Percentiles rank a stretch among this genome's conserved stretches.
These are phyloP conservation scores for Bimastos eiseni DNA, from an alignment of 2,888 invertebrate species.

Conservation along the genomic window DNA sequence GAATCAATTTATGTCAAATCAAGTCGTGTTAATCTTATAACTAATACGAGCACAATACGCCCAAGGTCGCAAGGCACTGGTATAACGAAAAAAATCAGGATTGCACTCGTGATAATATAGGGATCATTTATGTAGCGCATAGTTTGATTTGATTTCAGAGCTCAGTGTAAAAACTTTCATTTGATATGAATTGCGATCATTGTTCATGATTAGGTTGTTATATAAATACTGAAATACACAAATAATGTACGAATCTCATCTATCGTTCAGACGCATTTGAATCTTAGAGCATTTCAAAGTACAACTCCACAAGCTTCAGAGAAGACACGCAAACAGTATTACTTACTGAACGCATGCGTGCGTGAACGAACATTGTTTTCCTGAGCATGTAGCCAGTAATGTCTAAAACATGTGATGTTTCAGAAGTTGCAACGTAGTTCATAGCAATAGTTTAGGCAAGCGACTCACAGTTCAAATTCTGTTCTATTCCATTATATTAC, in stretches of 20 bases:
- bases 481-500: background rate
- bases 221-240: background rate
- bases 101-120: no score
- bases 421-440: background rate
- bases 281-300: background rate
- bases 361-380: background rate
- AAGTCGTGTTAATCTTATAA: background rate
- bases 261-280: background rate
- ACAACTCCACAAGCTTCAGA: background rate
- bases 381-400: background rate
- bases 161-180: no score
- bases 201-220: background rate
- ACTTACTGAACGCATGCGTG: background rate
- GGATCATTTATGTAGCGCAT: no score
- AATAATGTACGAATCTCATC: background rate
- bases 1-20: background rate
- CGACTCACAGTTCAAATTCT: background rate
- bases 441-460: background rate
- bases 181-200: no score
- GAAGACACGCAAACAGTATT: background rate
- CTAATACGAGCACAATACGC: background rate
- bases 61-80: background rate
- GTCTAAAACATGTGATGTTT: accelerated
- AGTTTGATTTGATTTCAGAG: no score
- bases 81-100: no score